phyloP scores from a whole-genome alignment of 2,888 invertebrate species.

The Harpalus rufipes region DNA sequence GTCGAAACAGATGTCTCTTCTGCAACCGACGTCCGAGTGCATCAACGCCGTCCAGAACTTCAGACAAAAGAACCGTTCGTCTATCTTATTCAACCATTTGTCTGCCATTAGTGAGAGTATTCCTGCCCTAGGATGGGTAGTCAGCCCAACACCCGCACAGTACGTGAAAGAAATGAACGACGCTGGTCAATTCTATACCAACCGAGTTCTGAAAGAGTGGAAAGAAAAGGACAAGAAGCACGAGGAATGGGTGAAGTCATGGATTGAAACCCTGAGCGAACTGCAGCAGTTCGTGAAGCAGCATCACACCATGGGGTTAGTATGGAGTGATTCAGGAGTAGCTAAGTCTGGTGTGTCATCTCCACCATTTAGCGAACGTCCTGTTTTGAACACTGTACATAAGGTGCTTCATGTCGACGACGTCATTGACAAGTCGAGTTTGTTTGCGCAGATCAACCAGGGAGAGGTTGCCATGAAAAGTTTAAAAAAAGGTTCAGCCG shows the following conservation, averaged over 20 bases:
- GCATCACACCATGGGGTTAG: slow-evolving; percentile 96
- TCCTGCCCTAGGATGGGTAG: slow-evolving; percentile 97
- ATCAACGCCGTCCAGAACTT: slow-evolving; percentile 91
- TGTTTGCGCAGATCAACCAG: slow-evolving; percentile 96
- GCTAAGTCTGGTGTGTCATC: slow-evolving; percentile 79
- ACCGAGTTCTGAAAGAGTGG: slow-evolving; percentile 98
- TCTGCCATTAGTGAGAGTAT: slow-evolving; percentile 98
- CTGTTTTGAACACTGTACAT: slow-evolving; percentile 80
- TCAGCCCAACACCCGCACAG: slow-evolving; percentile 95
- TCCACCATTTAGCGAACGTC: slow-evolving; percentile 82
- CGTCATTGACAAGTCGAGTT: slow-evolving; percentile 87
- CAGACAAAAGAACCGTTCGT: slow-evolving; percentile 93
- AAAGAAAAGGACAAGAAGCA: slow-evolving; percentile 96
- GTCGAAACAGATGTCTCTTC: slow-evolving; percentile 84
- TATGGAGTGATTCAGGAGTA: slow-evolving; percentile 88
- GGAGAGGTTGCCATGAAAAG: slow-evolving; percentile 93
- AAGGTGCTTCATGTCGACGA: slow-evolving; percentile 77
- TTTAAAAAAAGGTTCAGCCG: slow-evolving; percentile 93
- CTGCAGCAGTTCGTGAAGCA: slow-evolving; percentile 95
- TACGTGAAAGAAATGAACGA: slow-evolving; percentile 99
- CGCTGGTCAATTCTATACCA: slow-evolving; percentile 98
- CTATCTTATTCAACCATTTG: slow-evolving; percentile 94
- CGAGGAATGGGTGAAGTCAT: slow-evolving; percentile 96
- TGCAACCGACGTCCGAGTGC: slow-evolving; percentile 90
- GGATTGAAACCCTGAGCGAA: slow-evolving; percentile 91